Percentiles rank a stretch among this genome's conserved stretches.
Evolutionary conservation across 2,888 invertebrate species (phyloP).

Genomic region (Leptopterna dolabrata): DNA sequence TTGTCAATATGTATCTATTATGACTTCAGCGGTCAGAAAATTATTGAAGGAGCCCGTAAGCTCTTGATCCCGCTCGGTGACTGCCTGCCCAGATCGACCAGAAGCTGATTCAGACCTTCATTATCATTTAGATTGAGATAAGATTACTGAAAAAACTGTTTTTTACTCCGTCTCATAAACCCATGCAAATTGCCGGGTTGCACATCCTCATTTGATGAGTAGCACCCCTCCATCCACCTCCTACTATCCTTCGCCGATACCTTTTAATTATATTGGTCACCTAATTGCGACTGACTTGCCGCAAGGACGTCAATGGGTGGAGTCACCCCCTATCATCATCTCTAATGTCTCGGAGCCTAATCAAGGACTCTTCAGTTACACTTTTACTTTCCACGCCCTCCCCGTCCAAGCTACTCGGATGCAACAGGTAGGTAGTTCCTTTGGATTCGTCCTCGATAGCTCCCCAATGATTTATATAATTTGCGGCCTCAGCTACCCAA

Average conservation of each 20-base stretch:
- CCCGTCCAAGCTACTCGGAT: not conserved
- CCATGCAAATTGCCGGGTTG: slow-evolving; percentile 1
- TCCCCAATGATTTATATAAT: slow-evolving; percentile 42
- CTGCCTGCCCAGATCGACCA: not conserved
- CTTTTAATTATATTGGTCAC: slow-evolving; percentile 19
- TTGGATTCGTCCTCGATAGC: slow-evolving; percentile 42
- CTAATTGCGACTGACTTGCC: not conserved
- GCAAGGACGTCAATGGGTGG: not conserved
- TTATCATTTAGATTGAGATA: not conserved
- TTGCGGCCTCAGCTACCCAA: slow-evolving; percentile 36
- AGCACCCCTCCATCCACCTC: not conserved
- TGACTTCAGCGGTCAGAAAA: not conserved
- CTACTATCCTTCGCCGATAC: not conserved
- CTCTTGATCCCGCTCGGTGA: not conserved
- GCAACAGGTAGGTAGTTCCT: slow-evolving; percentile 41
- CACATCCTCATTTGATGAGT: slow-evolving; percentile 27
- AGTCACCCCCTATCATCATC: slow-evolving; percentile 28
- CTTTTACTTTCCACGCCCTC: slow-evolving; percentile 32
- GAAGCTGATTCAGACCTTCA: not conserved
- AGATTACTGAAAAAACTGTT: not conserved
- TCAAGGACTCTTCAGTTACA: slow-evolving; percentile 47
- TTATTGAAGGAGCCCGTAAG: not conserved
- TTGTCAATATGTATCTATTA: too few relatives aligned
- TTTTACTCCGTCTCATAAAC: not conserved
- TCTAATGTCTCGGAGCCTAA: slow-evolving; percentile 30